Conservation (phyloP, 2,888 invertebrate genomes). For the Hirtodrosophila trivittata region DNA sequence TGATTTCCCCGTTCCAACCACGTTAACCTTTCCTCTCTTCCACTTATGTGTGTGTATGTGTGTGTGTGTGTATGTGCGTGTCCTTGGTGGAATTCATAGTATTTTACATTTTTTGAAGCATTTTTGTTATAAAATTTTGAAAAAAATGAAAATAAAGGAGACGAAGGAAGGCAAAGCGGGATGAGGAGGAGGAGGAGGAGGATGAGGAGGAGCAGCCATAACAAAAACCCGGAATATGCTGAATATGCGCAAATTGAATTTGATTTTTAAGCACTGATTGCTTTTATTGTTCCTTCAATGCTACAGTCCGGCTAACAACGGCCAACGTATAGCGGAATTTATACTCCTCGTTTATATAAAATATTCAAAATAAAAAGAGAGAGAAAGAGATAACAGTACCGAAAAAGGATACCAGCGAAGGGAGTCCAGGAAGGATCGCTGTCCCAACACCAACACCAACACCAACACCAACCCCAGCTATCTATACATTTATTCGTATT, state of each 20-base stretch:
- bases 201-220: slow-evolving; percentile 33
- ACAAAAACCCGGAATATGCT: slow-evolving; percentile 61
- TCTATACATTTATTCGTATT: slow-evolving; percentile 17
- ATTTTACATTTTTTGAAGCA: slow-evolving; percentile 33
- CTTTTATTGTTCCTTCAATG: slow-evolving; percentile 67
- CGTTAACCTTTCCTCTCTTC: slow-evolving; percentile 41
- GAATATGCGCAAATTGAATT: slow-evolving; percentile 78
- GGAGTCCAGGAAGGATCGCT: neutral
- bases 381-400: slow-evolving; percentile 40
- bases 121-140: slow-evolving; percentile 64
- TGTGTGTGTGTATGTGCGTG: slow-evolving; percentile 16
- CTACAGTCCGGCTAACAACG: slow-evolving; percentile 18
- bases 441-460: too few relatives aligned
- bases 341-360: slow-evolving; percentile 38
- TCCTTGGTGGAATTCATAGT: slow-evolving; percentile 32
- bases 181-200: neutral
- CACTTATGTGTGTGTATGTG: slow-evolving; percentile 1
- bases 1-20: slow-evolving; percentile 66
- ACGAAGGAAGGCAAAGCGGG: neutral
- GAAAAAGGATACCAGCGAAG: neutral
- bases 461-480: too few relatives aligned
- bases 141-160: slow-evolving; percentile 40
- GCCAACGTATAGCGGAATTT: slow-evolving; percentile 50
- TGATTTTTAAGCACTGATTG: slow-evolving; percentile 78
- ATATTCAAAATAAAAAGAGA: slow-evolving; percentile 45